Evolutionary conservation across 23 tunicate genomes (phyloP).

Genomic region (Phallusia fumigata): DNA sequence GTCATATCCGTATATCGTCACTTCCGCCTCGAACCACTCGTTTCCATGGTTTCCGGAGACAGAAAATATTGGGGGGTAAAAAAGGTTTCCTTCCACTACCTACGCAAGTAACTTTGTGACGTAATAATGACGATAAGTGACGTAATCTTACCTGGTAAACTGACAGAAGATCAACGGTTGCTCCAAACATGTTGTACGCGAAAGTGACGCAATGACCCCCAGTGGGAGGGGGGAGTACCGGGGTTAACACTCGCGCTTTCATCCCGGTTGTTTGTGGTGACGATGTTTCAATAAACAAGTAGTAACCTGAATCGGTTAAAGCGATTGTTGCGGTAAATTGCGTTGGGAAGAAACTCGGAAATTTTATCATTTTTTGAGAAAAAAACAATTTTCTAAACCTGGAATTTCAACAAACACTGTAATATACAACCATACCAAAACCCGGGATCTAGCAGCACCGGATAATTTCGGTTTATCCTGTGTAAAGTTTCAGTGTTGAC

Average conservation of each 20-base stretch:
- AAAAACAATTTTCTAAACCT: too few relatives aligned
- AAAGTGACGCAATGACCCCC: conserved; percentile 57
- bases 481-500: too few relatives aligned
- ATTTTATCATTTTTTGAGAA: too few relatives aligned
- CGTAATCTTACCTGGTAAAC: conserved; percentile 32
- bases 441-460: too few relatives aligned
- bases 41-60: conserved; percentile 55
- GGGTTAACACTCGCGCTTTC: conserved; percentile 59
- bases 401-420: too few relatives aligned
- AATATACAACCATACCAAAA: too few relatives aligned
- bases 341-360: too few relatives aligned
- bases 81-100: neutral
- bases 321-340: too few relatives aligned
- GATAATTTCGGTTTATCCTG: too few relatives aligned
- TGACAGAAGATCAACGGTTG: conserved; percentile 46
- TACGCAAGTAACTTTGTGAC: neutral
- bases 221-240: conserved; percentile 32
- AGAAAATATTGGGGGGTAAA: conserved; percentile 15
- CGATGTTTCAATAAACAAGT: conserved; percentile 76
- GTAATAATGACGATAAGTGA: neutral
- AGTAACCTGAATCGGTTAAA: conserved; percentile 39
- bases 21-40: conserved; percentile 34
- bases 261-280: conserved; percentile 76
- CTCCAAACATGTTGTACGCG: conserved; percentile 83
- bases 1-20: conserved; percentile 33